Percentiles rank a stretch among this genome's conserved stretches.
These are phyloP conservation scores for Leucopsar rothschildi DNA, from an alignment of 2,113 vertebrate genomes.

Conservation along the genomic window DNA sequence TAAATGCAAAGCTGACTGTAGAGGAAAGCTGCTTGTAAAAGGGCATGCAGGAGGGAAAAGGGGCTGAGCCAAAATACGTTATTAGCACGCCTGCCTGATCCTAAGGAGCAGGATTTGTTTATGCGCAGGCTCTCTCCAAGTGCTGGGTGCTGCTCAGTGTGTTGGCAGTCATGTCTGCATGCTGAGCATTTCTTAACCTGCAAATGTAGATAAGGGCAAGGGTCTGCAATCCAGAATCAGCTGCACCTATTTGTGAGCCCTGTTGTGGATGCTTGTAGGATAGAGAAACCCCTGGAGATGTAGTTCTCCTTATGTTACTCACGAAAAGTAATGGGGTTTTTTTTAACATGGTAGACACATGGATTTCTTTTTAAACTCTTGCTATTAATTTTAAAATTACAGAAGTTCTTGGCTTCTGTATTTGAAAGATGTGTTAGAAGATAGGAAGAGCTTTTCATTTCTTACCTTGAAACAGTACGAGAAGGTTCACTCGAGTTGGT, in stretches of 20 bases:
- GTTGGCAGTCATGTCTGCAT: not conserved
- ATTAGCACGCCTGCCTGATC: not conserved
- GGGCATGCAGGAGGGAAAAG: not conserved
- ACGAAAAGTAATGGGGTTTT: not conserved
- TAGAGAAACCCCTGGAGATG: not conserved
- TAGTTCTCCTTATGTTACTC: not conserved
- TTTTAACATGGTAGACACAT: not conserved
- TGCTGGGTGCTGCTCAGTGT: not conserved
- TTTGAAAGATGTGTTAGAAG: not conserved
- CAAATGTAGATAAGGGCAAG: not conserved
- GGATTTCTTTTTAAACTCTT: not conserved
- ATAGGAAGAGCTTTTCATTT: not conserved
- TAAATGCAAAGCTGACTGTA: not conserved
- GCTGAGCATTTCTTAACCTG: not conserved
- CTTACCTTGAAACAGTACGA: not conserved
- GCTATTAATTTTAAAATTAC: not conserved
- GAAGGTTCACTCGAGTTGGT: not conserved
- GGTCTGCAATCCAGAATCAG: not conserved
- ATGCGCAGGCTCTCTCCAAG: not conserved
- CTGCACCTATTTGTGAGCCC: not conserved
- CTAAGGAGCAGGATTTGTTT: not conserved
- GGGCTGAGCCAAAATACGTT: not conserved
- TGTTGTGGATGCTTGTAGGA: not conserved
- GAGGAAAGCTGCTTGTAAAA: conserved; percentile 7
- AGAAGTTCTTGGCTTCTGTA: not conserved